Base-by-base conservation (phyloP, 2,888 invertebrate genomes). In the Hypomecis punctinalis region DNA sequence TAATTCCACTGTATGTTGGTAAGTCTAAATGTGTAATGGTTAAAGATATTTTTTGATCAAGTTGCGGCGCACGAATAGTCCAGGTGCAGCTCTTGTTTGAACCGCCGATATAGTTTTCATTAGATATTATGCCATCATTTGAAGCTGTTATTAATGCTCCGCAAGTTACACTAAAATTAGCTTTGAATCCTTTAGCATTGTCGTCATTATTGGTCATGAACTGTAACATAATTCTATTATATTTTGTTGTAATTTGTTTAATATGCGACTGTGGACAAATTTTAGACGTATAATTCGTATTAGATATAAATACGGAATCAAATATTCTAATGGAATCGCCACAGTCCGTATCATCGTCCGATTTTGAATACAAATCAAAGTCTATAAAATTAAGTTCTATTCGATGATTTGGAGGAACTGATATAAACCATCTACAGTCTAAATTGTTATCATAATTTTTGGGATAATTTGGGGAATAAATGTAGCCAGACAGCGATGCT, bases 391-490 rank as follows among this genome's bases (percentile, higher is more conserved):
- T 94, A 0, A 98, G 80, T 69, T 95, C 93, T 33, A 98, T 94
- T 1, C 95, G 89, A 80, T 97, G 96, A 86, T 95, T 93, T 65
- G 83, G 78, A 51, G 96, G 94, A 0, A 97, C 95, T 48, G 90
- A 88, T 63, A 99, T 94, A 9, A 93, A 83, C 97, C 98, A 99
- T 58, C 94, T 94, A 80, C 99, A 99, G 68, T 96, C 94, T 61
- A 96, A 93, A 75, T 95, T 94, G 52, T 90, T 85, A 0, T 96
- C 96, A 88, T 98, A 98, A 76, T 96, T 95, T 61, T 94, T 85
- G 0, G 99, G 99, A 87, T 97, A 99, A 80, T 97, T 97, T 8
- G 96, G 95, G 0, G 98, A 97, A 74, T 95, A 93, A 63, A 99
- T 95, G 0, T 87, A 80, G 0, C 98, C 98, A 5, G 90, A 89